Percentiles rank a stretch among this genome's conserved stretches.
Conservation (phyloP, 1,140 invertebrate genomes). For the Stegodyphus mimosarum region DNA sequence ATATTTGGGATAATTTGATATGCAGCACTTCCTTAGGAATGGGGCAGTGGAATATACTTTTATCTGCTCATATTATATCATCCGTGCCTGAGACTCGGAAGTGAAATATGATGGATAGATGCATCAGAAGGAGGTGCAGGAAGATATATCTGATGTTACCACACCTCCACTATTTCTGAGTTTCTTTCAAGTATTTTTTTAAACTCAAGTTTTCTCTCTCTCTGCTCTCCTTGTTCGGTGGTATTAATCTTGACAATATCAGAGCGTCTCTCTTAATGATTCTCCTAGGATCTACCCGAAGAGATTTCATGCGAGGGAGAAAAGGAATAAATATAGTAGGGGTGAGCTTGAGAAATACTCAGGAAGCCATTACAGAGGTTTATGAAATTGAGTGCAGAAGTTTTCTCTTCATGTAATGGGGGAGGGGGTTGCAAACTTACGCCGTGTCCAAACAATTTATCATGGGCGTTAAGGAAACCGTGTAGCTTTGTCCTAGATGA, state of each 20-base stretch:
- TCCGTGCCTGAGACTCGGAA: no score
- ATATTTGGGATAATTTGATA: no score
- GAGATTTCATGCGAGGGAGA: neutral
- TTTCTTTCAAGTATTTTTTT: constrained; percentile 27
- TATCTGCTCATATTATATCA: no score
- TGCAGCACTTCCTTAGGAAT: no score
- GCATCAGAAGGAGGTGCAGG: neutral
- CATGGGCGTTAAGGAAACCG: constrained; percentile 1
- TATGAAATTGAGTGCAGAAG: constrained; percentile 55
- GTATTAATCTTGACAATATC: constrained; percentile 27
- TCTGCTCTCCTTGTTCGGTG: neutral
- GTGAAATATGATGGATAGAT: no score
- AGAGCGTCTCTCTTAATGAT: neutral
- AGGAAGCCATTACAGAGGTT: constrained; percentile 54
- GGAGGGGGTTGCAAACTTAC: constrained; percentile 29
- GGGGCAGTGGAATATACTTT: no score
- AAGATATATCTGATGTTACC: constrained; percentile 15
- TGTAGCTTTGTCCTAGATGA: constrained; percentile 44
- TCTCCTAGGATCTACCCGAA: constrained; percentile 7
- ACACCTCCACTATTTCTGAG: constrained; percentile 16
- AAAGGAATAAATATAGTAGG: constrained; percentile 6
- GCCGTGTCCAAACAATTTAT: constrained; percentile 47
- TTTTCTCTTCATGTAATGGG: neutral
- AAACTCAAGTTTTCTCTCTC: neutral
- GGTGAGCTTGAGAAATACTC: constrained; percentile 42